Conservation (phyloP, 2,797 vertebrate genomes). For the Sternotherus odoratus region DNA sequence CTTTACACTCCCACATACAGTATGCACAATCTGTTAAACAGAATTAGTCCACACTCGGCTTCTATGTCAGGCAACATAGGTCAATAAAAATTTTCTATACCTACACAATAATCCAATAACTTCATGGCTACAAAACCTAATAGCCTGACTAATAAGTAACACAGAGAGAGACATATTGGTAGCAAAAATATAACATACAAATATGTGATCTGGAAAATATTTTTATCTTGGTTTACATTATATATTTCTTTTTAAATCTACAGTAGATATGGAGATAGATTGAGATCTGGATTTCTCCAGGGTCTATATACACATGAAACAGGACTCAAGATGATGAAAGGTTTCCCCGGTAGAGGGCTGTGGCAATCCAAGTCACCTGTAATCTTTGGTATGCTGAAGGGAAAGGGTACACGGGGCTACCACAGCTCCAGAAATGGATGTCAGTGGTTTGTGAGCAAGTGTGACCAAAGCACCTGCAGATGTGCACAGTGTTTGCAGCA, state of each 20-base stretch:
- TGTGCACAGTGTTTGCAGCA: fast-evolving
- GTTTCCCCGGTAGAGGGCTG: fast-evolving
- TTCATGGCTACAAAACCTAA: constrained; percentile 17
- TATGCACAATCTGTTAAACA: constrained; percentile 68
- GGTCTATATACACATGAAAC: background rate
- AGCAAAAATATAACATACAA: background rate
- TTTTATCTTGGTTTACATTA: background rate
- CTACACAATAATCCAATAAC: background rate
- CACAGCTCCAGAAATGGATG: background rate
- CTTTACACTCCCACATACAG: constrained; percentile 69
- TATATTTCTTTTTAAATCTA: background rate
- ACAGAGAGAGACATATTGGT: background rate
- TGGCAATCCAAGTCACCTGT: background rate
- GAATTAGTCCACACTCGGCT: constrained; percentile 49
- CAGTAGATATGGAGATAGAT: background rate
- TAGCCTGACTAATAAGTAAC: background rate
- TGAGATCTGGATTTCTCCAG: background rate
- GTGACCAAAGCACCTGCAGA: background rate
- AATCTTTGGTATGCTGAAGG: background rate
- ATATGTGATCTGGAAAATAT: background rate
- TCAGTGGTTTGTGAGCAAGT: background rate
- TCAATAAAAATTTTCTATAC: background rate
- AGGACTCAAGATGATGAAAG: background rate
- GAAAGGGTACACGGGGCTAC: background rate
- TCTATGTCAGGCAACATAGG: background rate